Conservation (phyloP, 1,140 invertebrate genomes). For the Medauroidea extradentata region DNA sequence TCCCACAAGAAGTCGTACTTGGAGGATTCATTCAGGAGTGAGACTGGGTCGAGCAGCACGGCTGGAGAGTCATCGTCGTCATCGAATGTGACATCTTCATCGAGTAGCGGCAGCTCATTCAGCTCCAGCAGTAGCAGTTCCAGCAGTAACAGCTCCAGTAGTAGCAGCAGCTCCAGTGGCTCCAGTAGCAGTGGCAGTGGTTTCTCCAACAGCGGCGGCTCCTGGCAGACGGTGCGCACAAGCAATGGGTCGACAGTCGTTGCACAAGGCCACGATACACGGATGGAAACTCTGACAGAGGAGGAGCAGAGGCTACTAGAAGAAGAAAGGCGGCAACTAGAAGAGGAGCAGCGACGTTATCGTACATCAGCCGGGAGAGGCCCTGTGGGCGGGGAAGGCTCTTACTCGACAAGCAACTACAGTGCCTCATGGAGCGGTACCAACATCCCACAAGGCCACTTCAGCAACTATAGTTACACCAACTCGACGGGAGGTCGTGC, state of each 20-base stretch:
- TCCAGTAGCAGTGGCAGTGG: too few species aligned
- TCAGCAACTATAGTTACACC: too few species aligned
- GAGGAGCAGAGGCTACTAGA: constrained; percentile 9
- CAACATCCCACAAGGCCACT: too few species aligned
- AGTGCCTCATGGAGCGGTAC: constrained; percentile 1
- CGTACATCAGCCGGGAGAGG: too few species aligned
- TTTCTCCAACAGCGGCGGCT: background rate
- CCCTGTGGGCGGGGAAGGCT: too few species aligned
- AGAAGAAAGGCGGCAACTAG: constrained; percentile 4
- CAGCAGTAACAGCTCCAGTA: constrained; percentile 5
- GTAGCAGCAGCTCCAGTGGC: constrained; percentile 8
- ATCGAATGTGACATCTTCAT: background rate
- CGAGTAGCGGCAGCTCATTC: background rate
- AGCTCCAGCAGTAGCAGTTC: background rate
- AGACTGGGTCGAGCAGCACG: background rate
- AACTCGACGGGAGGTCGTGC: too few species aligned
- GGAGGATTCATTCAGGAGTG: constrained; percentile 7
- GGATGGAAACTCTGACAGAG: constrained; percentile 3
- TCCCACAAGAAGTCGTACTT: constrained; percentile 18
- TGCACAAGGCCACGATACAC: background rate
- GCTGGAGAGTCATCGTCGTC: background rate
- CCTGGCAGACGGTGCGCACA: background rate
- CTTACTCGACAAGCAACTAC: background rate
- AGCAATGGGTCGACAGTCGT: background rate
- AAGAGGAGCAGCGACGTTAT: constrained; percentile 7